phyloP scores from a whole-genome alignment of 1,140 invertebrate species.

The Drosophila sucinea region DNA sequence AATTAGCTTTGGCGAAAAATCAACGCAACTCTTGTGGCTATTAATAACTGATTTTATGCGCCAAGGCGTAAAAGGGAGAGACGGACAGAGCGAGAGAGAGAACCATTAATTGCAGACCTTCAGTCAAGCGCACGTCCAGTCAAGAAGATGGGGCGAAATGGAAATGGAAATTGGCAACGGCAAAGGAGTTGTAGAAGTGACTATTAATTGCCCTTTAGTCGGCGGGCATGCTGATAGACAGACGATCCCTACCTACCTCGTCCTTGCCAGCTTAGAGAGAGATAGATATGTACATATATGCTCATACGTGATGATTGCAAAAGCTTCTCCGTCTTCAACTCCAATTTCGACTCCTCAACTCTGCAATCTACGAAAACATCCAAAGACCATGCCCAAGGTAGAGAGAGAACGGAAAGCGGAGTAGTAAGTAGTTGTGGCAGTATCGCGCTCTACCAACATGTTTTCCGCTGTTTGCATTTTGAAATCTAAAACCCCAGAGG shows the following conservation, averaged over 20 bases:
- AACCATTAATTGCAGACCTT: constrained; percentile 46
- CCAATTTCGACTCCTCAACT: background rate
- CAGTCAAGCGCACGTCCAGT: constrained; percentile 44
- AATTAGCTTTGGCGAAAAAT: constrained; percentile 63
- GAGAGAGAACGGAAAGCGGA: background rate
- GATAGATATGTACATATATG: background rate
- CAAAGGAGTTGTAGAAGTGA: constrained; percentile 13
- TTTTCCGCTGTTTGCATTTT: constrained; percentile 78
- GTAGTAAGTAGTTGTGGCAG: background rate
- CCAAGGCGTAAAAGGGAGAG: constrained; percentile 1
- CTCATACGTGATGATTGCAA: no score
- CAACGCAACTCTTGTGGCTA: constrained; percentile 45
- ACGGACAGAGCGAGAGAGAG: background rate
- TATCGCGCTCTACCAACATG: constrained; percentile 17
- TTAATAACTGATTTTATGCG: constrained; percentile 76
- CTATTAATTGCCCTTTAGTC: constrained; percentile 73
- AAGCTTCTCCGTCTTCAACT: background rate
- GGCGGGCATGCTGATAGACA: constrained; percentile 67
- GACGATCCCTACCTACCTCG: constrained; percentile 20
- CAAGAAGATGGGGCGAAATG: constrained; percentile 8
- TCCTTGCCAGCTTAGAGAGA: constrained; percentile 15
- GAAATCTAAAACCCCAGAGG: constrained; percentile 68
- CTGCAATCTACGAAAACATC: background rate
- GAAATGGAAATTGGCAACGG: background rate
- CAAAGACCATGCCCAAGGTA: constrained; percentile 8